Percentiles rank a stretch among this genome's conserved stretches.
These are phyloP conservation scores for Gasterosteus nipponicus DNA, from an alignment of 2,113 vertebrate species.

Conservation along the genomic window DNA sequence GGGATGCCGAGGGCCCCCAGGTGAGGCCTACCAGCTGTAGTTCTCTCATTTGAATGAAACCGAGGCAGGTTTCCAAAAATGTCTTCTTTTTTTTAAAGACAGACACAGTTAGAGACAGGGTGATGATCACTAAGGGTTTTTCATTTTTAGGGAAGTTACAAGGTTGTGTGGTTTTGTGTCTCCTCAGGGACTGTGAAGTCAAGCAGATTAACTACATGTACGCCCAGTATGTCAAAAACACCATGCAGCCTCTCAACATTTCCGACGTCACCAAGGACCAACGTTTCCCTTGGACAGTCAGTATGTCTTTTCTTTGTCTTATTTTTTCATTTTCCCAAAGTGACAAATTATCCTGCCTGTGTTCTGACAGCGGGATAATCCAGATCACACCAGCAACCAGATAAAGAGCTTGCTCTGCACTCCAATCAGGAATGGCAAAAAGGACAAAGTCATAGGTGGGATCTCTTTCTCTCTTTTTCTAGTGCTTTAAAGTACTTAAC, in stretches of 20 bases:
- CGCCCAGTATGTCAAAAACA: conserved; percentile 93
- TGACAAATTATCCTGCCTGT: conserved; percentile 34
- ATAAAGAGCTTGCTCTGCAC: conserved; percentile 94
- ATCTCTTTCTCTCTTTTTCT: neutral
- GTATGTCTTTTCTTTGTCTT: conserved; percentile 53
- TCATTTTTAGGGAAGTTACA: neutral
- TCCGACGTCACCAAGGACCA: conserved; percentile 88
- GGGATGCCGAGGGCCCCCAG: neutral
- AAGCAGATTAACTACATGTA: conserved; percentile 97
- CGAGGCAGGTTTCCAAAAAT: neutral
- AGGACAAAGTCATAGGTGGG: conserved; percentile 98
- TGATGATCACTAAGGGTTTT: neutral
- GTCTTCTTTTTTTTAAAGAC: too few relatives aligned
- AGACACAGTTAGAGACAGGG: neutral
- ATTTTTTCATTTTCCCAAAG: too few relatives aligned
- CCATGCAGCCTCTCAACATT: conserved; percentile 94
- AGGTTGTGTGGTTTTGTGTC: conserved; percentile 38
- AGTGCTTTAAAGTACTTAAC: neutral
- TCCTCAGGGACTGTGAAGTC: conserved; percentile 85
- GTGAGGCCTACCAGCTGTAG: neutral
- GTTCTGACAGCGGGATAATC: conserved; percentile 85
- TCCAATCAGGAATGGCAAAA: conserved; percentile 96
- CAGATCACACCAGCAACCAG: conserved; percentile 78
- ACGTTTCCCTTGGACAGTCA: conserved; percentile 93
- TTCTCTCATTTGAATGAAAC: conserved; percentile 9